A percentile compares a stretch with the other conserved stretches of the same genome.
phyloP scores from a whole-genome alignment of 2,797 vertebrate genomes.

The Danio tinwini region DNA sequence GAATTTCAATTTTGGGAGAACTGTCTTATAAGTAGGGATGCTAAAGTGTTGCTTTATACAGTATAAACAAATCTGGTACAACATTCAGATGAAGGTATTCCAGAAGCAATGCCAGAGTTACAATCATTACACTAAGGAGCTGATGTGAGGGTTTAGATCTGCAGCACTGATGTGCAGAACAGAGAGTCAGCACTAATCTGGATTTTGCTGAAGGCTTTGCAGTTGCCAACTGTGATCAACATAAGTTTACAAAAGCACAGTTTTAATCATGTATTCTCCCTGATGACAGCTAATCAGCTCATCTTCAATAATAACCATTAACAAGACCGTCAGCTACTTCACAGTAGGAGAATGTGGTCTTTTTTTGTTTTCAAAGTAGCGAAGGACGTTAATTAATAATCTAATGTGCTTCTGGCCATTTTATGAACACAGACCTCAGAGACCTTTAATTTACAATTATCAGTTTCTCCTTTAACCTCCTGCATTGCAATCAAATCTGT shows the following conservation, averaged over 20 bases:
- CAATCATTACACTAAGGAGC: neutral
- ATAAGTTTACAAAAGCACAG: constrained; percentile 12
- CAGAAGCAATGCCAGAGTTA: no score
- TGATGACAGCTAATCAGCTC: constrained; percentile 35
- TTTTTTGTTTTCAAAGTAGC: no score
- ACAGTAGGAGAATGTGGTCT: neutral
- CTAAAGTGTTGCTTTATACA: neutral
- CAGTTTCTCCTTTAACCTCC: neutral
- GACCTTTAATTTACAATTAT: constrained; percentile 48
- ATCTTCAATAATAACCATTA: constrained; percentile 39
- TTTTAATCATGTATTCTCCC: constrained; percentile 14
- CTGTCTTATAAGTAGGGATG: neutral
- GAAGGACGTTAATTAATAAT: constrained; percentile 17
- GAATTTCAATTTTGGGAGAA: neutral
- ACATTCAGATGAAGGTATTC: neutral
- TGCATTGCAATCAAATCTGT: neutral
- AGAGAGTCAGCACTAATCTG: neutral
- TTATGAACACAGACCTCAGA: constrained; percentile 39
- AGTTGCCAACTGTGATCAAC: constrained; percentile 9
- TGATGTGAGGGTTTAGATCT: neutral
- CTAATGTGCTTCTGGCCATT: constrained; percentile 14
- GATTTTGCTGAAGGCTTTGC: constrained; percentile 9
- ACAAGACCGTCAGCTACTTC: constrained; percentile 27
- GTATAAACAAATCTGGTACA: neutral
- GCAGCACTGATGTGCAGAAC: constrained; percentile 1